Evolutionary conservation across 2,797 vertebrate species (phyloP).

Genomic region (Schizopygopsis malacanthus): DNA sequence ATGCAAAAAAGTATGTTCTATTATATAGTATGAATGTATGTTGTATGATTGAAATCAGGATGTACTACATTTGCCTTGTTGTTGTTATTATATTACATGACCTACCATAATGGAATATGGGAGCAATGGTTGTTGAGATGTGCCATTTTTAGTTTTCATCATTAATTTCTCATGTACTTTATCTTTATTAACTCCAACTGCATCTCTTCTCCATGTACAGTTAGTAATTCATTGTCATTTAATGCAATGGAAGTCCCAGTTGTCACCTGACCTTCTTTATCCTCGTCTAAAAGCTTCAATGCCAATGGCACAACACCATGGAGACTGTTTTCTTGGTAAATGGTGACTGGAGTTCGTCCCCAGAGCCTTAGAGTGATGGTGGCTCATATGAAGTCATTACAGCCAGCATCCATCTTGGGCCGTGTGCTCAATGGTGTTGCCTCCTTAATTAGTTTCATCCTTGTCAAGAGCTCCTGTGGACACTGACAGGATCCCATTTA

Average conservation of each 20-base stretch:
- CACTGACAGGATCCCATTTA: constrained; percentile 47
- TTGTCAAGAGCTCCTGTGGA: constrained; percentile 36
- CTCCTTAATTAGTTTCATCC: constrained; percentile 54
- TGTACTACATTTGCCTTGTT: neutral
- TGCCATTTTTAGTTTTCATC: neutral
- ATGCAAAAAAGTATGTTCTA: neutral
- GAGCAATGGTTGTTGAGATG: neutral
- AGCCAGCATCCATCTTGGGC: constrained; percentile 60
- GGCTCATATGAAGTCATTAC: constrained; percentile 63
- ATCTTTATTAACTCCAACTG: neutral
- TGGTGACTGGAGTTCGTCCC: constrained; percentile 55
- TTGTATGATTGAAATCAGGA: neutral
- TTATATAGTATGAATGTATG: neutral
- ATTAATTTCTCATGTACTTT: neutral
- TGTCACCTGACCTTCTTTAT: constrained; percentile 47
- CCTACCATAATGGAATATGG: neutral
- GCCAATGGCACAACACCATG: constrained; percentile 51
- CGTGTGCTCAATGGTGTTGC: constrained; percentile 33
- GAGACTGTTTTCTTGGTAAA: constrained; percentile 51
- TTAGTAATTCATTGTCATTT: neutral
- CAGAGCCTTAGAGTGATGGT: constrained; percentile 62
- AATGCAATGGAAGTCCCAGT: constrained; percentile 5
- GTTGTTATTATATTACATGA: neutral
- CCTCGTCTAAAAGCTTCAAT: constrained; percentile 48
- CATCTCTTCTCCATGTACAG: neutral